A percentile compares a stretch with the other conserved stretches of the same genome.
These are phyloP conservation scores for Heterotis niloticus DNA, from an alignment of 2,113 vertebrate species.

Conservation along the genomic window DNA sequence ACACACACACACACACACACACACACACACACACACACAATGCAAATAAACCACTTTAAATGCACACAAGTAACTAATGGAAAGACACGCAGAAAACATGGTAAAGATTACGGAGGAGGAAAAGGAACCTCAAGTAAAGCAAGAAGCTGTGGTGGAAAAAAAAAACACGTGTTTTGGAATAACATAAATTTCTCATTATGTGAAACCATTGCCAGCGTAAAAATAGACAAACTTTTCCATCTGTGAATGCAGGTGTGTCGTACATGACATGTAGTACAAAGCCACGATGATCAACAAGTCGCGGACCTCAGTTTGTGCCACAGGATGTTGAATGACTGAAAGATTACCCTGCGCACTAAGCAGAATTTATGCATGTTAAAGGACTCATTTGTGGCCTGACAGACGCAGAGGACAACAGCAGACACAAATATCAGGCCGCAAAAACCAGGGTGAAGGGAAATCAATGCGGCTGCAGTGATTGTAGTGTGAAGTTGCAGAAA, in stretches of 20 bases:
- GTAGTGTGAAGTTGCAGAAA: too few species aligned
- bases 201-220: background rate
- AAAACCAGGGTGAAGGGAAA: too few species aligned
- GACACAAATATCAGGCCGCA: too few species aligned
- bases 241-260: background rate
- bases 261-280: background rate
- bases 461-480: too few species aligned
- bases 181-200: constrained; percentile 9
- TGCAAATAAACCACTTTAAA: background rate
- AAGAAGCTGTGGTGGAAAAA: background rate
- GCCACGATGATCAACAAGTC: background rate
- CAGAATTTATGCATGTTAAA: too few species aligned
- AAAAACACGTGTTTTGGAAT: background rate
- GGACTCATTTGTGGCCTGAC: too few species aligned
- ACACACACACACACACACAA: too few species aligned
- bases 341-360: background rate
- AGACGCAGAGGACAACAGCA: too few species aligned
- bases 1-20: too few species aligned
- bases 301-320: background rate
- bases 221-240: background rate
- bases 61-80: background rate
- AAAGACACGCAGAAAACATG: background rate
- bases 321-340: background rate
- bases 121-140: background rate
- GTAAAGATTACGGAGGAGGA: background rate